Base-by-base conservation (phyloP, 2,797 vertebrate species). In the Catostomus latipinnis region DNA sequence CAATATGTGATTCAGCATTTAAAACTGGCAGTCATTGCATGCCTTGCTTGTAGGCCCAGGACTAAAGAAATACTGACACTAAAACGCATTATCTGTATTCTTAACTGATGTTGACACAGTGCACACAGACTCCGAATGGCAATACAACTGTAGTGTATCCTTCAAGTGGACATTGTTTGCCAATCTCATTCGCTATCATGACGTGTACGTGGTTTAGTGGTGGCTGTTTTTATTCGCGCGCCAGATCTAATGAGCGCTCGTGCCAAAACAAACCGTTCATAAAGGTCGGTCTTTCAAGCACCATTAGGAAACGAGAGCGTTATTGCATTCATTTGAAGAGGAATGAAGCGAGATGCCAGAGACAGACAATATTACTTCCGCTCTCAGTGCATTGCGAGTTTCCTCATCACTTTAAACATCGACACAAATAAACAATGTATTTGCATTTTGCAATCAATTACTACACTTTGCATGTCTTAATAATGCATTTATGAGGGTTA, bases 291-390 rank as follows among this genome's bases (percentile, higher is more conserved):
- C 6, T 12, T 12, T 13, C 1, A 52, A 14, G 9, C 46, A 76
- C 1, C 18, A 34, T 43, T 16, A 16, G 13, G 13, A 1, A 34
- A 34, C 4, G 34, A 8, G 8, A 61, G 13, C 10, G 12, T 0
- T 58, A 73, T 10, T 57, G 6, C 62, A 68, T 45, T 50, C 46
- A 58, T 12, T 13, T 18, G 34, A n/a, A 6, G 58, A 63, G 61
- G 4, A 45, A 63, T 34, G 34, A 34, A 34, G 34, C 34, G 34
- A 34, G 34, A 58, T 8, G 57, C 6, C 10, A 50, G 43, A 53
- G 52, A 61, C 22, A 61, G 49, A 71, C 54, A 22, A 54, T 53
- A 71, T 54, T 34, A 78, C 79, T 81, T 84, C 83, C 83, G 83
- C 67, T 65, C 8, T 54, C 46, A 43, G 71, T 13, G 18, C 18